Evolutionary conservation across 2,888 invertebrate genomes (phyloP), one percentile per base, ranked within the genome.

Genomic region (Galerucella pusilla): DNA sequence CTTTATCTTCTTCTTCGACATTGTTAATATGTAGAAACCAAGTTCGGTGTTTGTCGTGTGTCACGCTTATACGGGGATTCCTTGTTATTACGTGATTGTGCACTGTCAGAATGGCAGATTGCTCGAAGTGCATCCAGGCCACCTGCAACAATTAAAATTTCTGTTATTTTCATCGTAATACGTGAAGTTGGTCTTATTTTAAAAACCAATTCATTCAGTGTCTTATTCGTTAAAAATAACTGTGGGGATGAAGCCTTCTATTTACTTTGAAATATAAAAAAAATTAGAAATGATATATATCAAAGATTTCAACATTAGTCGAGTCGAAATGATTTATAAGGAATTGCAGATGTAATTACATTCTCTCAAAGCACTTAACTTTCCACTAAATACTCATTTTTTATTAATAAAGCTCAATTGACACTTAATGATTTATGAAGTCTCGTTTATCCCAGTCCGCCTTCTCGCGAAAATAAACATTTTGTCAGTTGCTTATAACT

Each of bases 51-150:
- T 96, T 96, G 89, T 96, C 96, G 88, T 97, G 96, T 74, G 96
- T 94, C 79, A 97, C 96, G 86, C 94, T 95, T 85, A 97, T 96
- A 78, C 97, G 91, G 12, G 96, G 96, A 90, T 97, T 97, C 84
- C 96, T 92, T 72, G 97, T 97, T 88, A 97, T 97, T 86, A 97
- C 97, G 90, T 97, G 96, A 89, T 95, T 96, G 89, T 97, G 96
- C 69, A 97, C 96, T 64, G 97, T 96, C 85, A 97, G 88, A 85
- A 97, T 97, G 67, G 97, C 96, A 70, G 96, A 96, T 88, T 96
- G 96, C 88, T 97, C 97, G 88, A 95, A 96, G 88, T 97, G 95
- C 94, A 97, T 97, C 97, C 97, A 97, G 83, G 97, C 97, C 79
- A 97, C 96, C 97, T 97, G 89, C 49, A 89, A 88, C 79, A 77